Percentiles rank a stretch among this genome's conserved stretches.
phyloP scores from a whole-genome alignment of 2,113 vertebrate genomes.

The Lagopus leucura region DNA sequence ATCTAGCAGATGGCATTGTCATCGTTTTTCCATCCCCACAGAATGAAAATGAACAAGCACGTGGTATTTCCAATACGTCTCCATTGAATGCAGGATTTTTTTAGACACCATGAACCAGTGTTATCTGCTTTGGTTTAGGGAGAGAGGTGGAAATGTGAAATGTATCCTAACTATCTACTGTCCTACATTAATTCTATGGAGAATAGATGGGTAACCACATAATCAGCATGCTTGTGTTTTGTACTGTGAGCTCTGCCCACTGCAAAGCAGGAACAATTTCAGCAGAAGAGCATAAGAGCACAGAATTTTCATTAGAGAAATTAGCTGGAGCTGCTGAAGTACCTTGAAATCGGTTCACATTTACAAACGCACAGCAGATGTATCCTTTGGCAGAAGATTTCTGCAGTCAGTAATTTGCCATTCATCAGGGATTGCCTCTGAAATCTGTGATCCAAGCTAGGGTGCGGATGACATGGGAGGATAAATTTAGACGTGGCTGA shows the following conservation, averaged over 20 bases:
- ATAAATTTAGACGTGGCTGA: constrained; percentile 57
- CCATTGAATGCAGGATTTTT: constrained; percentile 38
- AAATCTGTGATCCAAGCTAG: constrained; percentile 31
- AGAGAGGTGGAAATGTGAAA: background rate
- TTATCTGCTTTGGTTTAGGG: constrained; percentile 14
- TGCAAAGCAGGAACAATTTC: background rate
- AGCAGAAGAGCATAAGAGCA: background rate
- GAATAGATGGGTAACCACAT: background rate
- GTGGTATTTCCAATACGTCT: constrained; percentile 65
- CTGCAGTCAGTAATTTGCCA: constrained; percentile 55
- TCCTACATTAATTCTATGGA: background rate
- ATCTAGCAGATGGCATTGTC: constrained; percentile 63
- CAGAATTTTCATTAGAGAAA: constrained; percentile 32
- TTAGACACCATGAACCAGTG: background rate
- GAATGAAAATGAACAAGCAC: constrained; percentile 61
- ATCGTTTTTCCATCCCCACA: constrained; percentile 43
- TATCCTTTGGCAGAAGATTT: constrained; percentile 45
- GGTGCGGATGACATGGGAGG: constrained; percentile 43
- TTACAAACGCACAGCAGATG: constrained; percentile 54
- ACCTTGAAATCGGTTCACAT: constrained; percentile 59
- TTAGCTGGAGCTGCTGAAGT: constrained; percentile 39
- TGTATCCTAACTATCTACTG: background rate
- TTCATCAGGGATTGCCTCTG: constrained; percentile 66
- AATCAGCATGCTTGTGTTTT: background rate
- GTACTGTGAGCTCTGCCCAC: background rate